Percentiles rank a stretch among this genome's conserved stretches.
Evolutionary conservation across 30 jellyfish, hydroid and myxozoan species (phyloP).

Genomic region (Rhopilema esculentum): DNA sequence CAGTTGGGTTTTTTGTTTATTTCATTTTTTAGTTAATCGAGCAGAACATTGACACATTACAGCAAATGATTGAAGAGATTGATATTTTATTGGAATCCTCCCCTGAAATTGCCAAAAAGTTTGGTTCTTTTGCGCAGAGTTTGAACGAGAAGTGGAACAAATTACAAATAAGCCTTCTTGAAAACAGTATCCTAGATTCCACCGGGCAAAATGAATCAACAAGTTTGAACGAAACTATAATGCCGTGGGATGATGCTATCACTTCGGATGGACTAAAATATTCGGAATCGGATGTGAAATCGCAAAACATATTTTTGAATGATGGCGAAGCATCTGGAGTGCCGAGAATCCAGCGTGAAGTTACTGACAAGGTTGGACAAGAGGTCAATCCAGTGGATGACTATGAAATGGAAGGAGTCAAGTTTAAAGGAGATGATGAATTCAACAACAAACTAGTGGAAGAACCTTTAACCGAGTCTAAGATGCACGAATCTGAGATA

Average conservation of each 20-base stretch:
- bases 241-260: neutral
- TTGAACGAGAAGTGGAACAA: constrained; percentile 50
- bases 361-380: neutral
- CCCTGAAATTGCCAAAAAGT: neutral
- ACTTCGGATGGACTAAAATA: neutral
- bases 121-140: neutral
- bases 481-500: neutral
- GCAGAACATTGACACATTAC: constrained; percentile 41
- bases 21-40: constrained; percentile 30
- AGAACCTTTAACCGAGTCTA: neutral
- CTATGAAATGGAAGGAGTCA: neutral
- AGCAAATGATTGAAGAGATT: constrained; percentile 40
- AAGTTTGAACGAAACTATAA: neutral
- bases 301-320: neutral
- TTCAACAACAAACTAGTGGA: neutral
- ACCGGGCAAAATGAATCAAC: constrained; percentile 17
- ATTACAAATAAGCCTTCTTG: constrained; percentile 53
- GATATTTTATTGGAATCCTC: constrained; percentile 33
- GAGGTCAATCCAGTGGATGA: neutral
- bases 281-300: neutral
- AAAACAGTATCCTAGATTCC: constrained; percentile 63
- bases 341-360: neutral
- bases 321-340: neutral
- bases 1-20: neutral
- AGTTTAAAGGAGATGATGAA: neutral